Percentiles rank a stretch among this genome's conserved stretches.
Evolutionary conservation across 2,797 vertebrate species (phyloP).

Genomic region (Sebastes oblongus): DNA sequence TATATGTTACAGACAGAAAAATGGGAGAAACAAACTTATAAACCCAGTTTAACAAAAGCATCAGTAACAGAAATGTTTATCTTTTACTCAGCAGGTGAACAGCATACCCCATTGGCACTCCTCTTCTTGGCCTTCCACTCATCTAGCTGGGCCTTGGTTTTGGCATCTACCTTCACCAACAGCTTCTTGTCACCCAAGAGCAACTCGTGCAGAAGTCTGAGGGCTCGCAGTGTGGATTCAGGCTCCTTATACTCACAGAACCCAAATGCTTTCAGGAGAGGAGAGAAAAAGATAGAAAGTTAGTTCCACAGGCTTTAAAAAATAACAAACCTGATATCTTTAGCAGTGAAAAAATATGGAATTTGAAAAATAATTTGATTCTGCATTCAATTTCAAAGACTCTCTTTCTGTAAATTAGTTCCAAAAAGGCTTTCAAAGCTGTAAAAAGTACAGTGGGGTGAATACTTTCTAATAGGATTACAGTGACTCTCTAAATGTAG

Average conservation of each 20-base stretch:
- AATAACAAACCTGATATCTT: background rate
- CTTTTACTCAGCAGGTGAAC: background rate
- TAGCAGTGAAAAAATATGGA: background rate
- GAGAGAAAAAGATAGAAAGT: background rate
- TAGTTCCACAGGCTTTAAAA: background rate
- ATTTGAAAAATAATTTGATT: background rate
- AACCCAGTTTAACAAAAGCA: background rate
- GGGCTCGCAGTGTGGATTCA: slow-evolving; percentile 93
- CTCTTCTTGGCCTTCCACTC: slow-evolving; percentile 99
- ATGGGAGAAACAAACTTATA: background rate
- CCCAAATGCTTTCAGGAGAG: slow-evolving; percentile 87
- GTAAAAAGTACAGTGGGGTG: background rate
- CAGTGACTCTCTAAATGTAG: background rate
- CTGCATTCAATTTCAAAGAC: background rate
- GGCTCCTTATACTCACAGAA: slow-evolving; percentile 99
- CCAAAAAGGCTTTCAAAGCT: background rate
- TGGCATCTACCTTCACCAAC: slow-evolving; percentile 97
- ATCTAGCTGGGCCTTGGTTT: slow-evolving; percentile 98
- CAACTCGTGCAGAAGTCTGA: slow-evolving; percentile 95
- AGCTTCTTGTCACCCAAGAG: slow-evolving; percentile 98
- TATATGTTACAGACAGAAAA: background rate
- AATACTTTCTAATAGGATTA: background rate
- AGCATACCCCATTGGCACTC: slow-evolving; percentile 91
- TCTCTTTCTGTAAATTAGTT: background rate
- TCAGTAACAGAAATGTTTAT: background rate